Evolutionary conservation across 2,888 invertebrate species (phyloP).

Genomic region (Serrognathus titanus): DNA sequence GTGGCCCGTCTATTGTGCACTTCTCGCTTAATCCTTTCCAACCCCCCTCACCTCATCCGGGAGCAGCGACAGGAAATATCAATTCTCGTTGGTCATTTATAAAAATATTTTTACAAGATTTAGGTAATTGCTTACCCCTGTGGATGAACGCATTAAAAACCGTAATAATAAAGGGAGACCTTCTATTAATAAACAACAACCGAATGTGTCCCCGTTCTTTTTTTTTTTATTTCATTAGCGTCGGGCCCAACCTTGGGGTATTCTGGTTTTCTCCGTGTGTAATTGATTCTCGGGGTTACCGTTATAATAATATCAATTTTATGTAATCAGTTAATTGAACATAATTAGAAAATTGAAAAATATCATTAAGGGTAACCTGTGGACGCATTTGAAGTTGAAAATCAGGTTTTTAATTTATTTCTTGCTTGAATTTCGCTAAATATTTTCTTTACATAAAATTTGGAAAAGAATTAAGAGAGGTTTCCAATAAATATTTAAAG

Average conservation of each 20-base stretch:
- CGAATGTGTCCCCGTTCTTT: neutral
- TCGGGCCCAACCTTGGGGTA: conserved; percentile 7
- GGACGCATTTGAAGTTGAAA: too few species aligned
- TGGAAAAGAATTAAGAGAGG: too few species aligned
- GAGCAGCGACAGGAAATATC: conserved; percentile 15
- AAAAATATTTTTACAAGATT: conserved; percentile 13
- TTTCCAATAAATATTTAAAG: too few species aligned
- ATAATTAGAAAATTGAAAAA: too few species aligned
- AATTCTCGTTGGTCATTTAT: conserved; percentile 15
- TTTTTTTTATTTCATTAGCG: conserved; percentile 10
- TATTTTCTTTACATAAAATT: too few species aligned
- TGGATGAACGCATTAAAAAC: conserved; percentile 16
- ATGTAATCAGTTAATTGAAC: neutral
- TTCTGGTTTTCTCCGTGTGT: conserved; percentile 1
- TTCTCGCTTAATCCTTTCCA: too few species aligned
- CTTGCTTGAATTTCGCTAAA: too few species aligned
- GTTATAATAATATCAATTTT: conserved; percentile 18
- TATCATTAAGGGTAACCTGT: too few species aligned
- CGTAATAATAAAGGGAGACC: conserved; percentile 7
- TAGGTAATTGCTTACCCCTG: conserved; percentile 18
- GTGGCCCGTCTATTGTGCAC: too few species aligned
- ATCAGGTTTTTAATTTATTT: too few species aligned
- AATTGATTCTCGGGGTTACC: conserved; percentile 14
- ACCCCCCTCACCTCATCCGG: neutral
- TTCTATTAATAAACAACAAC: neutral